Conservation (phyloP, 2,797 vertebrate genomes). For the Manis pentadactyla region DNA sequence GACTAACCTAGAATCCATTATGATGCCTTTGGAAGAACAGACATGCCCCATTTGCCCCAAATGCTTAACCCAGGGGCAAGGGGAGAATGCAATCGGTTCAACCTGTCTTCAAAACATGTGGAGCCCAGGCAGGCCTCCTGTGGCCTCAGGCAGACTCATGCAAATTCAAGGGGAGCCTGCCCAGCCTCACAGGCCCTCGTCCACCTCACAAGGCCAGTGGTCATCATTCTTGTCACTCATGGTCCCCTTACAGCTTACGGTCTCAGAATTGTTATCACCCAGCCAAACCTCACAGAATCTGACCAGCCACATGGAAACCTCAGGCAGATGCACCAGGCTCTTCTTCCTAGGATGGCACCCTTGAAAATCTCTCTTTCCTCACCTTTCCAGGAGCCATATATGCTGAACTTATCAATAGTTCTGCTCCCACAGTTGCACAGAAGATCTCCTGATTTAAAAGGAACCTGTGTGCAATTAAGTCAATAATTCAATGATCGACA, state of each 20-base stretch:
- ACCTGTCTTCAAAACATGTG: background rate
- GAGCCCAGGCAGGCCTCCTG: background rate
- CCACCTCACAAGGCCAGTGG: background rate
- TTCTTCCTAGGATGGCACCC: background rate
- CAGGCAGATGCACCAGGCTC: background rate
- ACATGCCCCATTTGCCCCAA: background rate
- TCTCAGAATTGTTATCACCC: background rate
- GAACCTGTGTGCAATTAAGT: background rate
- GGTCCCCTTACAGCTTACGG: background rate
- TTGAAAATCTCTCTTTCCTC: background rate
- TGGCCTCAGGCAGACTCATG: background rate
- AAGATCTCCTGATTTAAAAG: background rate
- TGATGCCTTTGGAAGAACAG: background rate
- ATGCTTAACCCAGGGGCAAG: background rate
- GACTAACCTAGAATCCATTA: background rate
- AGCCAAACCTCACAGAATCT: background rate
- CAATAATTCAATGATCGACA: background rate
- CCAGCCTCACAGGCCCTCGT: background rate
- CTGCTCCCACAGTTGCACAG: background rate
- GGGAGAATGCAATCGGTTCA: background rate
- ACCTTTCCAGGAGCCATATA: background rate
- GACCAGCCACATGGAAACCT: fast-evolving
- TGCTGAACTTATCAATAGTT: background rate
- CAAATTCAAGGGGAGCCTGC: background rate
- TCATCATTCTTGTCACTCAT: background rate